Percentiles rank a stretch among this genome's conserved stretches.
These are phyloP conservation scores for Semotilus atromaculatus DNA, from an alignment of 2,797 vertebrate genomes.

Conservation along the genomic window DNA sequence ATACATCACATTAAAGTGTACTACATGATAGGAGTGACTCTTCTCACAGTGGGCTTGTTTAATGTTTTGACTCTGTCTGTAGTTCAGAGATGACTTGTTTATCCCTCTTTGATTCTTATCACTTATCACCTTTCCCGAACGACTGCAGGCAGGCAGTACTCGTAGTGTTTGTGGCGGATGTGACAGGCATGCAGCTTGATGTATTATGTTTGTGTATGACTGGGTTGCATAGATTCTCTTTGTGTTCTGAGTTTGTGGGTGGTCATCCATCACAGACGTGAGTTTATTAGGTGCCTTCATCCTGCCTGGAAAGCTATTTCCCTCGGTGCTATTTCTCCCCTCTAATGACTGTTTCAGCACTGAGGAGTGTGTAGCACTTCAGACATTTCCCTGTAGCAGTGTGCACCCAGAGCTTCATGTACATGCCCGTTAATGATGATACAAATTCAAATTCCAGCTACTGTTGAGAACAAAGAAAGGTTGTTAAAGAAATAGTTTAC, in stretches of 20 bases:
- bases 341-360: constrained; percentile 56
- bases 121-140: constrained; percentile 29
- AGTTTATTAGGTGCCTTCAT: constrained; percentile 50
- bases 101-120: constrained; percentile 33
- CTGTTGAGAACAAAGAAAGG: constrained; percentile 20
- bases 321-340: constrained; percentile 41
- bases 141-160: constrained; percentile 36
- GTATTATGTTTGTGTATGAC: constrained; percentile 55
- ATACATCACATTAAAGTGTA: background rate
- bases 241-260: constrained; percentile 44
- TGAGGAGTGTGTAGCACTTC: constrained; percentile 43
- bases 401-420: constrained; percentile 8
- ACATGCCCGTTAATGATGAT: constrained; percentile 28
- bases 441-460: constrained; percentile 17
- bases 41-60: background rate
- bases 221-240: constrained; percentile 43
- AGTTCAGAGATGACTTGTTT: constrained; percentile 21
- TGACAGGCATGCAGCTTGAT: constrained; percentile 49
- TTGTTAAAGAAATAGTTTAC: background rate
- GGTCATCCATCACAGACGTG: constrained; percentile 54
- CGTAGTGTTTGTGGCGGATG: constrained; percentile 27
- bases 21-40: background rate
- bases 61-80: constrained; percentile 14
- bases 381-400: constrained; percentile 41
- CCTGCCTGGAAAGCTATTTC: constrained; percentile 53